Conservation (phyloP, 1,140 invertebrate genomes). For the Plectrocnemia conspersa region DNA sequence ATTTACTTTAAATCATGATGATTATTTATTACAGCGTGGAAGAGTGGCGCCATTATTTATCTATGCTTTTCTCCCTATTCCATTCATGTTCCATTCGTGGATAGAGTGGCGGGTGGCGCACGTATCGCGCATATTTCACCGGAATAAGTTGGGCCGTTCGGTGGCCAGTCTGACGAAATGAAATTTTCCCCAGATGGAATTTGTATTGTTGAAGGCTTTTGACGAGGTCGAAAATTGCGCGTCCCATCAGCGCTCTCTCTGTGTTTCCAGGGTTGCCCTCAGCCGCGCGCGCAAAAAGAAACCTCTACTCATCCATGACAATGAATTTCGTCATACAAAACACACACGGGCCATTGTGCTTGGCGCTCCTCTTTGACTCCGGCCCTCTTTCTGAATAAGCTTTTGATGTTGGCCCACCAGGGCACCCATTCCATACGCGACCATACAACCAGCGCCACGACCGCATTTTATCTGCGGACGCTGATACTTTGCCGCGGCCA, state of each 20-base stretch:
- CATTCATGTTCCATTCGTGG: too few species aligned
- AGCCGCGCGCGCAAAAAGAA: conserved; percentile 25
- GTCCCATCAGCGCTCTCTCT: conserved; percentile 6
- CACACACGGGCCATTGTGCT: conserved; percentile 19
- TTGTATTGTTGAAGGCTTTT: conserved; percentile 21
- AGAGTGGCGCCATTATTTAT: too few species aligned
- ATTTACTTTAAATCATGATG: too few species aligned
- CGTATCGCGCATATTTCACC: too few species aligned
- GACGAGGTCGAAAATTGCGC: conserved; percentile 25
- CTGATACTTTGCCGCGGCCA: too few species aligned
- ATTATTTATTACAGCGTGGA: too few species aligned
- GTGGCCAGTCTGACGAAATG: not conserved
- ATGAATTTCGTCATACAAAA: conserved; percentile 32
- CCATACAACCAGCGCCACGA: not conserved
- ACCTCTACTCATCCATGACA: conserved; percentile 31
- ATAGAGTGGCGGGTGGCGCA: too few species aligned
- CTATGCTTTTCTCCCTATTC: too few species aligned
- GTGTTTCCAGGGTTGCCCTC: not conserved
- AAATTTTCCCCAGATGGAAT: conserved; percentile 19
- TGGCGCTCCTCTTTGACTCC: conserved; percentile 1
- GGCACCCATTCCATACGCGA: not conserved
- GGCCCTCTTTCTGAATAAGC: conserved; percentile 10
- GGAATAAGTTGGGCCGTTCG: too few species aligned
- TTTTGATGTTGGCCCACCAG: conserved; percentile 19
- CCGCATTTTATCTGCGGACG: too few species aligned